Conservation (phyloP, 2,113 vertebrate genomes). For the Oncorhynchus gorbuscha region DNA sequence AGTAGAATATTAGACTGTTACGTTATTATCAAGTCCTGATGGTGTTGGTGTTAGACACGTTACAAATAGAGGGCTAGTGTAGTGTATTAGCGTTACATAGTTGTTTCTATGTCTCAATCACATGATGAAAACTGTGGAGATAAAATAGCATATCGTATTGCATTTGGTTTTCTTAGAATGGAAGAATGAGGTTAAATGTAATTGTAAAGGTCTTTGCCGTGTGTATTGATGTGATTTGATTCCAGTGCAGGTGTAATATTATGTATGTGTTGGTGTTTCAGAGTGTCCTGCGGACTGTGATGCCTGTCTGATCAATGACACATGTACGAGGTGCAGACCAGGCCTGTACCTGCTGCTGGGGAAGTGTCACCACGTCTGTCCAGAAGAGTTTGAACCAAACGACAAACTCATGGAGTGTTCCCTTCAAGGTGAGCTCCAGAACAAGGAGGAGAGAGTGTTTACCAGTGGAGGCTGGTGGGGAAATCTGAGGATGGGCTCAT, state of each 20-base stretch:
- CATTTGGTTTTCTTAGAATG: too few relatives aligned
- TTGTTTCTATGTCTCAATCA: too few relatives aligned
- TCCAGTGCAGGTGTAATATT: background rate
- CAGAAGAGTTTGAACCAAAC: constrained; percentile 87
- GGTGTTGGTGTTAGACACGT: background rate
- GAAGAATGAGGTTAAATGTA: background rate
- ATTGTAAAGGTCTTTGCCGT: background rate
- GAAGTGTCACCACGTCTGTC: constrained; percentile 90
- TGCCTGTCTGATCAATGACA: constrained; percentile 89
- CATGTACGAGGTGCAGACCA: constrained; percentile 87
- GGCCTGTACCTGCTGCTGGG: constrained; percentile 90
- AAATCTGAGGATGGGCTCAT: too few relatives aligned
- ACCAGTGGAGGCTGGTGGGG: too few relatives aligned
- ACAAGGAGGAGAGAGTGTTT: too few relatives aligned
- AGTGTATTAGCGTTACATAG: too few relatives aligned
- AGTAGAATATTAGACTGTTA: constrained; percentile 41
- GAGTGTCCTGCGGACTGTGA: constrained; percentile 95
- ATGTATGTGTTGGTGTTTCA: constrained; percentile 52
- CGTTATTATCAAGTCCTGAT: background rate
- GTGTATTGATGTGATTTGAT: background rate
- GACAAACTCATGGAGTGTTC: constrained; percentile 92
- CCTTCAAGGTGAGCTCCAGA: constrained; percentile 73
- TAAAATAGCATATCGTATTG: background rate
- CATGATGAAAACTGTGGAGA: too few relatives aligned
- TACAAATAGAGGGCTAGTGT: background rate